Conservation (phyloP, 2,113 vertebrate species). For the Aleadryas rufinucha region DNA sequence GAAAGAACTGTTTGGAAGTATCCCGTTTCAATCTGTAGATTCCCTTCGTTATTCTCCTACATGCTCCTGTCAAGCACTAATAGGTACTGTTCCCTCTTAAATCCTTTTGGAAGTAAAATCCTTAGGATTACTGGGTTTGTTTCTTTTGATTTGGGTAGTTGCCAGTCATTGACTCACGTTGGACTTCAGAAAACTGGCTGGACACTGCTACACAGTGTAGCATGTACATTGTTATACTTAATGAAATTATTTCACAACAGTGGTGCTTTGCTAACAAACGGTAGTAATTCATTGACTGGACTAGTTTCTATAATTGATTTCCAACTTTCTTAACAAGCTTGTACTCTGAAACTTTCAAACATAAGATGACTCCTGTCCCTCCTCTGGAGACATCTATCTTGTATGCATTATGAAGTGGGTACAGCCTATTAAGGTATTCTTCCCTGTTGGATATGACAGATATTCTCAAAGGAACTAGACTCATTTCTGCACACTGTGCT, state of each 20-base stretch:
- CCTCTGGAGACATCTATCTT: conserved; percentile 33
- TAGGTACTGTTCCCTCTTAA: neutral
- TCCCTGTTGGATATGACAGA: conserved; percentile 76
- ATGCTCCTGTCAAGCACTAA: neutral
- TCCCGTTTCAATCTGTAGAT: neutral
- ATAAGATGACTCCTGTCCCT: neutral
- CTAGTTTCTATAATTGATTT: neutral
- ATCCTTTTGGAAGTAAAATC: conserved; percentile 16
- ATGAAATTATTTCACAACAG: neutral
- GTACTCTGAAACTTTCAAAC: conserved; percentile 22
- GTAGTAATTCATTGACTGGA: neutral
- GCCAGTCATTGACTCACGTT: neutral
- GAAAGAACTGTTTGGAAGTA: neutral
- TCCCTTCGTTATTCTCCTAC: neutral
- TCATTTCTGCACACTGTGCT: conserved; percentile 78
- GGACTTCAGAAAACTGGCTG: neutral
- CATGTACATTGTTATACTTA: neutral
- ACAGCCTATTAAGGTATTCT: conserved; percentile 64
- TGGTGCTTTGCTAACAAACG: neutral
- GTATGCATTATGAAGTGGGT: conserved; percentile 58
- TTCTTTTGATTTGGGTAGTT: conserved; percentile 1
- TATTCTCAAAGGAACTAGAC: conserved; percentile 78
- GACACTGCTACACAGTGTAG: neutral
- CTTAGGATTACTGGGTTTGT: neutral
- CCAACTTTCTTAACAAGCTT: conserved; percentile 11